Base-by-base conservation (phyloP, 2,113 vertebrate species). In the Rissa tridactyla region DNA sequence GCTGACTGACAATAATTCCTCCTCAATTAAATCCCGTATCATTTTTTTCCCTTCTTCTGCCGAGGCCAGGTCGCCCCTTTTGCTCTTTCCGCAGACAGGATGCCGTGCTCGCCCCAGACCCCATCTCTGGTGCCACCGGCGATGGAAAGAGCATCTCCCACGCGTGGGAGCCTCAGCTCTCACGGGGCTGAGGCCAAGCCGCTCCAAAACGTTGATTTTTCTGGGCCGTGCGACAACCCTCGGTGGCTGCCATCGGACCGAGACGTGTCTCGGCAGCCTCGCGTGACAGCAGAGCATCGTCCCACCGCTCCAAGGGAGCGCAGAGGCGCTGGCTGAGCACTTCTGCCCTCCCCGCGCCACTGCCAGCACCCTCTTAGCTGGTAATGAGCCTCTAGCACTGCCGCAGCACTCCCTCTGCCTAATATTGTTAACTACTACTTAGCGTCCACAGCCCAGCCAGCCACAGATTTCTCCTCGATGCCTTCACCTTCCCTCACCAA, bases 181-280 rank as follows among this genome's bases (percentile, higher is more conserved):
- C 14, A 0, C 2, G 51, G 36, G 29, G 32, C 38, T 3, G 4
- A 72, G 55, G 34, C 54, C n/a, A 46, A 75, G 16, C 18, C 4
- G 4, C 69, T 29, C 62, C 68, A 26, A 76, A 64, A 25, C 26
- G 6, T 15, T 42, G 10, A 10, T 44, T 38, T 60, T 60, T 26
- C 62, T 10, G 15, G 52, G 58, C 11, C 0, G 2, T 8, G 23
- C 2, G 23, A 14, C 64, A 82, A 5, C 2, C n/a, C 58, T 44
- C 1, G 0, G 64, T 3, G 40, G 15, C 49, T 64, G 34, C 44
- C 23, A 4, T 11, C 2, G 2, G n/a, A 42, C 5, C 4, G 1
- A 44, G 61, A 20, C 0, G 4, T 1, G 6, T 46, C 60, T n/a
- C 8, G 1, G 62, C 75, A 62, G 55, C 54, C 46, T 21, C 3